Base-by-base conservation (phyloP, 2,797 vertebrate genomes). In the Sebastes glaucus region DNA sequence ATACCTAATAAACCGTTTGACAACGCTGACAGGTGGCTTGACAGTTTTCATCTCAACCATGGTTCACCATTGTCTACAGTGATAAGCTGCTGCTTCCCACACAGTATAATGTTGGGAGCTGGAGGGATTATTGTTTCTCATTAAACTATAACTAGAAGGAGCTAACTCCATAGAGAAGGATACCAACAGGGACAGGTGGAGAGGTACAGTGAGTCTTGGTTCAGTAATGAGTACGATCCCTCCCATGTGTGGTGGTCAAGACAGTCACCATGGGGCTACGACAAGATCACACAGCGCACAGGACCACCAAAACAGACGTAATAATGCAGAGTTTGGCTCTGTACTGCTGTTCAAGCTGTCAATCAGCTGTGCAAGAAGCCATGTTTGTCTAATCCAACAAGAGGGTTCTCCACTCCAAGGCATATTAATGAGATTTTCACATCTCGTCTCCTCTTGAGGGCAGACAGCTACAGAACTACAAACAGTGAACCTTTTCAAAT, bases 371-470 rank as follows among this genome's bases (percentile, higher is more conserved):
- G 82, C 78, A 81, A 88, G 73, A 81, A 87, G 82, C 82, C 82
- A 85, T 91, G 89, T 91, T 92, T 91, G 82, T 93, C 88, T 93
- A 93, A 94, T 93, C 89, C 89, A 87, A 91, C 83, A 83, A 84
- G 78, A 85, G 84, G 71, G 53, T 86, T 84, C 85, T 84, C 60
- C 65, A 86, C 86, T 86, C 80, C 25, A 33, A 88, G 75, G 85
- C 84, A 93, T 91, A 88, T 87, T 90, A 91, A 94, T 90, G 83
- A 91, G 86, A 84, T 89, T 90, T 91, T 83, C 80, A 81, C 78
- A 83, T 87, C 70, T 80, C 22, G 32, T 86, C 87, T 90, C 70
- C 80, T 82, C 86, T 78, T 61, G 23, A 73, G 84, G 63, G 77
- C 80, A 53, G 69, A 82, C 74, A 73, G 77, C 61, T 65, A 79